Percentiles rank a stretch among this genome's conserved stretches.
Evolutionary conservation across 1,140 invertebrate species (phyloP).

Genomic region (Polypedilum vanderplanki): DNA sequence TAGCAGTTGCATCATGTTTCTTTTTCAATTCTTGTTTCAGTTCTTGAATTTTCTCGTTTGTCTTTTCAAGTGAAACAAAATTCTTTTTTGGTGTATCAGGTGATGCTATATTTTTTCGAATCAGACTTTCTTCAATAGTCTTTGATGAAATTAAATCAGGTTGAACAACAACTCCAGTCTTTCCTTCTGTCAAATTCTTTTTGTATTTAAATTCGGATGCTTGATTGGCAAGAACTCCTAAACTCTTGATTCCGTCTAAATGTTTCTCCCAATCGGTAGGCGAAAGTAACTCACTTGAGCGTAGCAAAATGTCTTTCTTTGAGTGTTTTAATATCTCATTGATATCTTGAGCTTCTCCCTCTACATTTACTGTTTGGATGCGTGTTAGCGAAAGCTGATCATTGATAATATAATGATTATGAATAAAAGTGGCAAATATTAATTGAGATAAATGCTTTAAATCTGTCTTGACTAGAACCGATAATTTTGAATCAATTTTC

Average conservation of each 20-base stretch:
- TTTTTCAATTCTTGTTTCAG: not conserved
- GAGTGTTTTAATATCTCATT: constrained; percentile 39
- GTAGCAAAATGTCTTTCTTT: constrained; percentile 36
- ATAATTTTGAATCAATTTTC: constrained; percentile 54
- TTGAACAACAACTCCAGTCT: constrained; percentile 34
- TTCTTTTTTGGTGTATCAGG: not conserved
- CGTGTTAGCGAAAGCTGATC: constrained; percentile 55
- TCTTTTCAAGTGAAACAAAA: not conserved
- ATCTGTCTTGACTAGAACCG: constrained; percentile 56
- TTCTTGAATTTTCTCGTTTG: not conserved
- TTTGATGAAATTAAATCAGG: constrained; percentile 35
- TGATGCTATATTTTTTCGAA: not conserved
- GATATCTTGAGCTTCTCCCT: constrained; percentile 48
- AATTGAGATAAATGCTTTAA: constrained; percentile 55
- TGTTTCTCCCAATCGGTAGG: constrained; percentile 40
- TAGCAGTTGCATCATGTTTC: not conserved
- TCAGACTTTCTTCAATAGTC: constrained; percentile 28
- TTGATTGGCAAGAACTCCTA: constrained; percentile 40
- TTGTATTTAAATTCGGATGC: constrained; percentile 40
- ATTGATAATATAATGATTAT: constrained; percentile 54
- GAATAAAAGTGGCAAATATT: constrained; percentile 49
- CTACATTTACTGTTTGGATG: constrained; percentile 52
- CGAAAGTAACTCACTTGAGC: constrained; percentile 31
- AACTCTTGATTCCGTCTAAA: constrained; percentile 37
- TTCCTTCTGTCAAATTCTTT: constrained; percentile 38